Conservation (phyloP, 2,113 vertebrate genomes). For the Dryoscopus gambensis region DNA sequence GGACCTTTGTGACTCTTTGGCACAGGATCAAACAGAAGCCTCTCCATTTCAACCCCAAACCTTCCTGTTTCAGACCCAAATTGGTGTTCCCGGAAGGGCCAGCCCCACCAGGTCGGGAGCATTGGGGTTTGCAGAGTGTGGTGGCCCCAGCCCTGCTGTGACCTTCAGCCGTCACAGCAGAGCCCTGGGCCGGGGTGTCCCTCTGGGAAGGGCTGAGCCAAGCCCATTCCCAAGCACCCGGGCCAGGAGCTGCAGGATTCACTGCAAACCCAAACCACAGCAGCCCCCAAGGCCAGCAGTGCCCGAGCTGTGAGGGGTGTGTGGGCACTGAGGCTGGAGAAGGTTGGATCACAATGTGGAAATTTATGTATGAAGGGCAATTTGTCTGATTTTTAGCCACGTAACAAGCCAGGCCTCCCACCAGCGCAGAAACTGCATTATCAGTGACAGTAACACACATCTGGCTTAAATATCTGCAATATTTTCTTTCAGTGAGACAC, state of each 20-base stretch:
- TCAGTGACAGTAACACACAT: background rate
- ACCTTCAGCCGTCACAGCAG: background rate
- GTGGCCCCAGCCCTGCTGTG: background rate
- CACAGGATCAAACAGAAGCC: background rate
- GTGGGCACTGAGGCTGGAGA: background rate
- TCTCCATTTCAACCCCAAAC: background rate
- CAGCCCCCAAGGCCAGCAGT: background rate
- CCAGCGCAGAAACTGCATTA: background rate
- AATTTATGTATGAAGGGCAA: background rate
- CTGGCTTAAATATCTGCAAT: background rate
- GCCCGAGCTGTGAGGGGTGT: background rate
- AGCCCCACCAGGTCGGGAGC: fast-evolving
- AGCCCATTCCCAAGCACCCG: background rate
- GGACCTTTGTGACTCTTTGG: background rate
- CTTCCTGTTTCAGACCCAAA: background rate
- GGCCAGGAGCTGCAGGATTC: background rate
- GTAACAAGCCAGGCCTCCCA: background rate
- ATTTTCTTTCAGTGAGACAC: background rate
- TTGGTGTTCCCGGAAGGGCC: too few species aligned
- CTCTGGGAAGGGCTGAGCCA: background rate
- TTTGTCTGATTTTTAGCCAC: background rate
- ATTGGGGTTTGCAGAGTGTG: background rate
- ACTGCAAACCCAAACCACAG: background rate
- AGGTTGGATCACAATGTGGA: background rate
- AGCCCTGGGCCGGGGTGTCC: background rate